Evolutionary conservation across 1,140 invertebrate genomes (phyloP).

Genomic region (Polypedilum vanderplanki): DNA sequence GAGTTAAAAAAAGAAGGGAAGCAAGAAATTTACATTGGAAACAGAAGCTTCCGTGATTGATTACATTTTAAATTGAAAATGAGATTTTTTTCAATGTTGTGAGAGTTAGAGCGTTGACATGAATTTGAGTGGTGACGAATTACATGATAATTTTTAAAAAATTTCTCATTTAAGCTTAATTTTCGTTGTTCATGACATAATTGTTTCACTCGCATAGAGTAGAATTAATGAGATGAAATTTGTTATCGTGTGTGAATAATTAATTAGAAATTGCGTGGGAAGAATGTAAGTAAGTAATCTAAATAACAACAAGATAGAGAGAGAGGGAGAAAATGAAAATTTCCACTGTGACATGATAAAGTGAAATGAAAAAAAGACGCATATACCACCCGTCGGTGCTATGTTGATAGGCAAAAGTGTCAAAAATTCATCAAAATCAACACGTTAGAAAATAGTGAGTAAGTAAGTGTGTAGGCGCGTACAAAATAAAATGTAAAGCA

Average conservation of each 20-base stretch:
- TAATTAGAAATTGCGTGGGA: neutral
- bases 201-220: neutral
- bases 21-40: neutral
- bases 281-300: neutral
- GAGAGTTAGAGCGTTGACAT: neutral
- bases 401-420: neutral
- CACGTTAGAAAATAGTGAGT: neutral
- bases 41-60: constrained; percentile 23
- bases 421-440: constrained; percentile 24
- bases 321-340: neutral
- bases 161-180: neutral
- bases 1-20: neutral
- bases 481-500: neutral
- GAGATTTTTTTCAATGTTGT: constrained; percentile 16
- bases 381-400: neutral
- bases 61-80: constrained; percentile 28
- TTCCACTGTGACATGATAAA: constrained; percentile 22
- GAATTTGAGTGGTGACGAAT: constrained; percentile 25
- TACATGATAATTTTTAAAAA: constrained; percentile 22
- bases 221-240: neutral
- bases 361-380: constrained; percentile 4
- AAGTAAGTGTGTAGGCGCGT: neutral
- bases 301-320: neutral
- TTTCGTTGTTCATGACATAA: constrained; percentile 1
- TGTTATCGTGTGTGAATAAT: constrained; percentile 16